Base-by-base conservation (phyloP, 2,888 invertebrate genomes). In the Cremastinae sp. region DNA sequence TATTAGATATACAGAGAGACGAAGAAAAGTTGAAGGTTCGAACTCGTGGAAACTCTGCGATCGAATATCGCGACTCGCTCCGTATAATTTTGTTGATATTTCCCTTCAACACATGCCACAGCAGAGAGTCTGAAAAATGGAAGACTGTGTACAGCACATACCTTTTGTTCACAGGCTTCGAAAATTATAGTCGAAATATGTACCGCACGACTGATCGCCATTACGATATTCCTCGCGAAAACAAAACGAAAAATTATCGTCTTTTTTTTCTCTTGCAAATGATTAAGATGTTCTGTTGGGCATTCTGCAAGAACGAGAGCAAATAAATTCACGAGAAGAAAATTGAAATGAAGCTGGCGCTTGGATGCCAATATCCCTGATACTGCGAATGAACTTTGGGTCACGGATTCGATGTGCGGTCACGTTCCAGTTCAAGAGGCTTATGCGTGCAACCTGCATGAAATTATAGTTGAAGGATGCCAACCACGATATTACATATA, bases 361-460 rank as follows among this genome's bases (percentile, higher is more conserved):
- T 34, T 18, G 36, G 62, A 64, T 49, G 66, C 43, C 64, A 38
- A 62, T 43, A 18, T 56, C 20, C 38, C 70, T 81, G 82, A 82
- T 82, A 80, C 80, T 76, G 38, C 51, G 59, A 43, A 28, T 66
- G 76, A 75, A 71, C 64, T 75, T 62, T 69, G 62, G 65, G 79
- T 77, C 79, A 79, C 76, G 79, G 64, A 81, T 76, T 74, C 78
- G 74, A 83, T 84, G 82, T 78, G 75, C 64, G 78, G 81, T 84
- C 85, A 84, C 85, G 83, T 83, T 80, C 79, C 64, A 28, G 73
- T 61, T 83, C 79, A 28, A 80, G 75, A 80, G 47, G 64, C 53
- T 64, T 64, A 64, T 51, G 34, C 64, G 34, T 14, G 34, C 14
- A 41, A 65, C 54, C 43, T 20, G 73, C 64, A 65, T 76, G 43